These are phyloP conservation scores for Cephus pygmeus DNA, from an alignment of 2,888 invertebrate species.

Conservation along the genomic window DNA sequence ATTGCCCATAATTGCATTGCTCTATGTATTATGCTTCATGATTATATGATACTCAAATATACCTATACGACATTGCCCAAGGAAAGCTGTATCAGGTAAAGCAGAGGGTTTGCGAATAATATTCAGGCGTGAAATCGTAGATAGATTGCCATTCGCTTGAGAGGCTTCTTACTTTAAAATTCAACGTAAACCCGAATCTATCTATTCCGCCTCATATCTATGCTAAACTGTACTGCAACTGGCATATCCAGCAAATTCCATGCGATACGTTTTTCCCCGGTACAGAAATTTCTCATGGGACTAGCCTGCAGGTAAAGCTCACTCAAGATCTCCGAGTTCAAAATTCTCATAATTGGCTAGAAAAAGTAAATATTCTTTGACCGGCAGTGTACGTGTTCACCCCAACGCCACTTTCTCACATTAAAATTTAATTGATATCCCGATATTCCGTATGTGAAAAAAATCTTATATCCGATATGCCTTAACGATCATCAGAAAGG, in stretches of 20 bases:
- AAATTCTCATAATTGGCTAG: not conserved
- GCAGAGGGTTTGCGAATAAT: not conserved
- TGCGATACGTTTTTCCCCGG: not conserved
- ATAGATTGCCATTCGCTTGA: not conserved
- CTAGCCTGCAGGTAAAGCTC: not conserved
- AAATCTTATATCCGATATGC: not conserved
- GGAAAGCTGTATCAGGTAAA: not conserved
- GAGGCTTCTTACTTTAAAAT: conserved; percentile 11
- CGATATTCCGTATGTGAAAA: not conserved
- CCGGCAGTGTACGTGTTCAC: not conserved
- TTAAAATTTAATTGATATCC: not conserved
- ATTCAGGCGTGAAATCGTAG: not conserved
- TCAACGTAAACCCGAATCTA: conserved; percentile 8
- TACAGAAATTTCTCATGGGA: not conserved
- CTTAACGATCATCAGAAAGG: not conserved
- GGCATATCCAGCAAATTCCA: not conserved
- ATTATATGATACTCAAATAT: not conserved
- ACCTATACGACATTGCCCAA: not conserved
- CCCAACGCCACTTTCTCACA: not conserved
- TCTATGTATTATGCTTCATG: not conserved
- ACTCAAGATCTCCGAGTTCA: not conserved
- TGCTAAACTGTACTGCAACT: conserved; percentile 13
- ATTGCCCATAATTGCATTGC: not conserved
- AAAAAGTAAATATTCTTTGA: not conserved
- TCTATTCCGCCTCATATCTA: conserved; percentile 16